phyloP scores from a whole-genome alignment of 2,797 vertebrate species.

The Sciurus carolinensis region DNA sequence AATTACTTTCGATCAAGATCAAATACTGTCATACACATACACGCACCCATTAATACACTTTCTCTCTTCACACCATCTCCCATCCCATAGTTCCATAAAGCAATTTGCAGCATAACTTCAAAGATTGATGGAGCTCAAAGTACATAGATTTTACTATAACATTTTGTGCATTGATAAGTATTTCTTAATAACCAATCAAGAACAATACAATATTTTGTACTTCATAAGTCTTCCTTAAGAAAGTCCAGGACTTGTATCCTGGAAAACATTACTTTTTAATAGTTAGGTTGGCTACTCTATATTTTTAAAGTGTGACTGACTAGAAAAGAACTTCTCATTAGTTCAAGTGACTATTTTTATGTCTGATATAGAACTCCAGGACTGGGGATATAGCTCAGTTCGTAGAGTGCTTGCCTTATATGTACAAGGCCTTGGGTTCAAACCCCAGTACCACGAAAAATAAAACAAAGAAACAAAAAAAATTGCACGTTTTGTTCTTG shows the following conservation, averaged over 20 bases:
- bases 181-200: slow-evolving; percentile 48
- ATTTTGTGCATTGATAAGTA: background rate
- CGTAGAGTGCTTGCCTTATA: no score
- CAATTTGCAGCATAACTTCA: background rate
- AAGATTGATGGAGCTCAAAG: background rate
- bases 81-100: background rate
- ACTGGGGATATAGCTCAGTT: background rate
- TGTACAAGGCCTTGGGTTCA: no score
- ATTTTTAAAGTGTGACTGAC: background rate
- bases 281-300: background rate
- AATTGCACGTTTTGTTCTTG: background rate
- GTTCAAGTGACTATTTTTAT: background rate
- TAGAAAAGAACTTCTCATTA: background rate
- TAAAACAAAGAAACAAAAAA: background rate
- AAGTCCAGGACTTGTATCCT: background rate
- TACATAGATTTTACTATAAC: slow-evolving; percentile 32
- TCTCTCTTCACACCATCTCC: background rate
- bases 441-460: no score
- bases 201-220: background rate
- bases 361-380: background rate
- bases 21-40: background rate
- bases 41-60: no score
- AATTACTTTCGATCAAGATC: background rate
- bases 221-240: background rate
- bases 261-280: slow-evolving; percentile 27